Base-by-base conservation (phyloP, 2,113 vertebrate species). In the Solenodon paradoxus region DNA sequence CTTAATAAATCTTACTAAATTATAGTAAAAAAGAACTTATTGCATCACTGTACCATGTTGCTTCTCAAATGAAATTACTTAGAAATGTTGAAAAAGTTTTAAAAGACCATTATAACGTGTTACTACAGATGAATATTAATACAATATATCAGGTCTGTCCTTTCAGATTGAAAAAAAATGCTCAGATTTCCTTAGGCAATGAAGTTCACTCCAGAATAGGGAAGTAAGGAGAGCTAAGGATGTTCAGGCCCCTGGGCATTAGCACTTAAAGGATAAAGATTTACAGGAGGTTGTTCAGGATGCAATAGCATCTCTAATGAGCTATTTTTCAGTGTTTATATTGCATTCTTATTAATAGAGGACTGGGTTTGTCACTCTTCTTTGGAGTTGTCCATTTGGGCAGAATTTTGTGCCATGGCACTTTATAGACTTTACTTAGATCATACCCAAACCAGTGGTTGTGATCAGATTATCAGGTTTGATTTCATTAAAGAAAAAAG, bases 61-160 rank as follows among this genome's bases (percentile, higher is more conserved):
- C n/a, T 30, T 95, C 24, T 95, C 68, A 95, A 75, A 68, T 82
- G 85, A 68, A 38, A 88, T 82, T 78, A 75, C 69, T 75, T 83
- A 53, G 51, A 83, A 88, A 68, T 82, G 30, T 74, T 80, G n/a
- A n/a, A n/a, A n/a, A n/a, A n/a, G n/a, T n/a, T n/a, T n/a, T 87
- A 68, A 30, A 82, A n/a, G 64, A 63, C 35, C 28, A 32, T 69
- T 94, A 32, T 75, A 35, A 63, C 61, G 6, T 47, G 32, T 86
- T 74, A 45, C 3, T 19, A 17, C 35, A 88, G 84, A 55, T 66
- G 63, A 85, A 91, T n/a, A 55, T 87, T 72, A 66, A 35, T 66
- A 38, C n/a, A 11, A 9, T 12, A 22, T 61, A 79, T 24, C 72
- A 81, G 16, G n/a, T 81, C 66, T 6, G 17, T 26, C 11, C 49